Evolutionary conservation across 2,113 vertebrate species (phyloP).

Genomic region (Sinocyclocheilus anshuiensis): DNA sequence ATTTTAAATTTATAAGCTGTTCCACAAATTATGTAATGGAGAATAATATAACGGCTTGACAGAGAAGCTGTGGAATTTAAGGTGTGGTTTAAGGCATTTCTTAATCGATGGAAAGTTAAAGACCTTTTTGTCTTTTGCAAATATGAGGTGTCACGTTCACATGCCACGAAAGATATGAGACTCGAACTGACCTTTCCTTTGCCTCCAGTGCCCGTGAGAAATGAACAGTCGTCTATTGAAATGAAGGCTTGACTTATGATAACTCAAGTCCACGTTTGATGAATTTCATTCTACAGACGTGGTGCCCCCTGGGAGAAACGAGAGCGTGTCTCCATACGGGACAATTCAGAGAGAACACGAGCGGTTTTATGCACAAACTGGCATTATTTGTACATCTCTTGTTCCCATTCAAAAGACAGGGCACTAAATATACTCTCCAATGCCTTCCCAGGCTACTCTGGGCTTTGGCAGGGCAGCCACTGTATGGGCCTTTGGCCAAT

Average conservation of each 20-base stretch:
- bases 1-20: conserved; percentile 6
- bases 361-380: conserved; percentile 77
- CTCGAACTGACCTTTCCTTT: not conserved
- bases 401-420: conserved; percentile 74
- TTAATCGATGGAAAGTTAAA: conserved; percentile 13
- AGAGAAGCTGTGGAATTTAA: conserved; percentile 61
- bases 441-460: conserved; percentile 78
- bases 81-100: conserved; percentile 40
- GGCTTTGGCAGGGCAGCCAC: conserved; percentile 69
- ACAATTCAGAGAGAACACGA: conserved; percentile 67
- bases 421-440: conserved; percentile 79
- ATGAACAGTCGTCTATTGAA: not conserved
- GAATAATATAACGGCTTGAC: conserved; percentile 41
- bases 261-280: conserved; percentile 25
- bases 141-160: conserved; percentile 32
- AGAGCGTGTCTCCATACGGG: conserved; percentile 47
- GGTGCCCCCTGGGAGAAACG: conserved; percentile 63
- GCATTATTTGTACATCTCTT: conserved; percentile 76
- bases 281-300: conserved; percentile 10
- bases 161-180: conserved; percentile 11
- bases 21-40: conserved; percentile 3
- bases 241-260: conserved; percentile 28
- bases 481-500: conserved; percentile 76
- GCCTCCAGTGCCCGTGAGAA: conserved; percentile 2
- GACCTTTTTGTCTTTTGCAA: conserved; percentile 16